These are phyloP conservation scores for Agrypnus murinus DNA, from an alignment of 2,888 invertebrate species.

Conservation along the genomic window DNA sequence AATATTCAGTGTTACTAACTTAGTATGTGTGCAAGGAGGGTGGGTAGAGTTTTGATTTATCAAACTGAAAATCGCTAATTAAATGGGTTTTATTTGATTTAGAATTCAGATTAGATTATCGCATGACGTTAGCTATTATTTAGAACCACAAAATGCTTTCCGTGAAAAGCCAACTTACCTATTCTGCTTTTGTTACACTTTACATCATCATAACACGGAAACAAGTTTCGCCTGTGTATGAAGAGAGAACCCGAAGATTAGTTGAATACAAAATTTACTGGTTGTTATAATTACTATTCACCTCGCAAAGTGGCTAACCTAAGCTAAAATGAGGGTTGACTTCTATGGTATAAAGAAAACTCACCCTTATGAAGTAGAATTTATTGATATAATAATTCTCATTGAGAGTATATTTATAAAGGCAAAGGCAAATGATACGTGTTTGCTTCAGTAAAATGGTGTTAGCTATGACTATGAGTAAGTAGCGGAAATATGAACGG, in stretches of 20 bases:
- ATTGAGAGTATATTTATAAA: not conserved
- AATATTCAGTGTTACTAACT: conserved; percentile 37
- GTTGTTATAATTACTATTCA: conserved; percentile 20
- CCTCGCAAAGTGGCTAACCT: conserved; percentile 4
- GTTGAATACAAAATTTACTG: conserved; percentile 14
- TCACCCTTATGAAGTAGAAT: conserved; percentile 2
- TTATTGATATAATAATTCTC: not conserved
- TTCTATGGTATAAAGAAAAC: conserved; percentile 9
- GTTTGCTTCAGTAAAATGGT: not conserved
- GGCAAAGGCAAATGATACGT: not conserved
- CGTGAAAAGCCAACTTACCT: not conserved
- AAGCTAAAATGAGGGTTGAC: conserved; percentile 14
- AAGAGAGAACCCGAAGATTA: not conserved
- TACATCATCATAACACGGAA: not conserved
- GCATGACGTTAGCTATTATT: not conserved
- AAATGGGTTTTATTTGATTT: conserved; percentile 31
- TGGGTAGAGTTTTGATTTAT: conserved; percentile 24
- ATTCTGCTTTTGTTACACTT: not conserved
- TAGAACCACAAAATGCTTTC: conserved; percentile 9
- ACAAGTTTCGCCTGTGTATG: not conserved
- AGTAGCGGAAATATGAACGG: not conserved
- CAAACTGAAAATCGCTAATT: conserved; percentile 23
- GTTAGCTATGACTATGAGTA: not conserved
- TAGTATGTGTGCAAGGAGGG: conserved; percentile 14
- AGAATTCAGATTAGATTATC: conserved; percentile 23